A percentile compares a stretch with the other conserved stretches of the same genome.
phyloP scores from a whole-genome alignment of 1,140 invertebrate genomes.

The Bombus superbus region DNA sequence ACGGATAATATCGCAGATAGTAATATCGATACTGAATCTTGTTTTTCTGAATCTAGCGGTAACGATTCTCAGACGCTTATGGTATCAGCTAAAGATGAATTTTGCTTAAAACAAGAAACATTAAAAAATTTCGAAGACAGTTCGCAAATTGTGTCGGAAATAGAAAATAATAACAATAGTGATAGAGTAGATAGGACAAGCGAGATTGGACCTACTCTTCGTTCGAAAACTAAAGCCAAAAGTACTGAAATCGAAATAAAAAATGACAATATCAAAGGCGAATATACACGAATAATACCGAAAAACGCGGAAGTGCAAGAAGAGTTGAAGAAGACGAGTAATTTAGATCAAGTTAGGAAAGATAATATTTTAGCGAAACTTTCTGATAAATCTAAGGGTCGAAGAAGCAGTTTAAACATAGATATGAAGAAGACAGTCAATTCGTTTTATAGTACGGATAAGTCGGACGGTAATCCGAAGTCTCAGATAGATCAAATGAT shows the following conservation, averaged over 20 bases:
- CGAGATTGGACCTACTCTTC: constrained; percentile 76
- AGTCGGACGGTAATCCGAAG: constrained; percentile 70
- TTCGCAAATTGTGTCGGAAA: constrained; percentile 72
- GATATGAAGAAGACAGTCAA: constrained; percentile 78
- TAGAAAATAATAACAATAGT: constrained; percentile 77
- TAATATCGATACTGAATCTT: constrained; percentile 83
- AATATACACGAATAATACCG: constrained; percentile 33
- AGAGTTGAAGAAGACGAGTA: constrained; percentile 60
- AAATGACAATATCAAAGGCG: constrained; percentile 58
- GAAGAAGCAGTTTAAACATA: constrained; percentile 78
- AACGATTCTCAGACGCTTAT: constrained; percentile 64
- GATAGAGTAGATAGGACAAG: constrained; percentile 67
- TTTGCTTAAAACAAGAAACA: constrained; percentile 71
- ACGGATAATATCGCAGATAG: constrained; percentile 83
- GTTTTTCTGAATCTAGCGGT: constrained; percentile 83
- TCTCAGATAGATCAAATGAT: constrained; percentile 81
- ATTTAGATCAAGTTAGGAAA: constrained; percentile 69
- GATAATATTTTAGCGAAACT: constrained; percentile 73
- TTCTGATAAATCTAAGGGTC: constrained; percentile 70
- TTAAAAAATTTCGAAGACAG: constrained; percentile 79
- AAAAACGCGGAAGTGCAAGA: constrained; percentile 55
- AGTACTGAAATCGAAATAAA: constrained; percentile 64
- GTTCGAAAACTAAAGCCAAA: constrained; percentile 81
- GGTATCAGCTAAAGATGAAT: constrained; percentile 61
- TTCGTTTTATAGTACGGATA: constrained; percentile 72